Percentiles rank a stretch among this genome's conserved stretches.
Conservation (phyloP, 2,113 vertebrate species). For the Heterotilapia buettikoferi region DNA sequence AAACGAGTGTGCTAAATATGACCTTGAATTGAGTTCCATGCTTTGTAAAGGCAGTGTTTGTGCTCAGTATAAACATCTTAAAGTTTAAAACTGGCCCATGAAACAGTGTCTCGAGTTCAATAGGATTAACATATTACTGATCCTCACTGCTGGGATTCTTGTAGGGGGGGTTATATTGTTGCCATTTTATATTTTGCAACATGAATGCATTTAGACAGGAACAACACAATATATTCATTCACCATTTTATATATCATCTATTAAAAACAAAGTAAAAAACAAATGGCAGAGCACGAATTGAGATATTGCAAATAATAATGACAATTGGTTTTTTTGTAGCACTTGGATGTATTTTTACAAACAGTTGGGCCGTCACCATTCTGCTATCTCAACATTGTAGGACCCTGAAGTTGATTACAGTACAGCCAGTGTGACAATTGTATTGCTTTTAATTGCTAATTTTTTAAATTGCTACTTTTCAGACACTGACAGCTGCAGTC, state of each 20-base stretch:
- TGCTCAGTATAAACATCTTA: background rate
- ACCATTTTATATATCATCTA: background rate
- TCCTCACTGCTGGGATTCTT: background rate
- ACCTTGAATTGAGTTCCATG: slow-evolving; percentile 4
- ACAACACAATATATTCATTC: background rate
- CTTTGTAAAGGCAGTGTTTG: slow-evolving; percentile 2
- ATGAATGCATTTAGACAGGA: background rate
- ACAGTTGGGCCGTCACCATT: rapidly evolving
- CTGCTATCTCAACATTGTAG: background rate
- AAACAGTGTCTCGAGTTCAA: background rate
- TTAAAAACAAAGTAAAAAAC: background rate
- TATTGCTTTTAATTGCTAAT: background rate
- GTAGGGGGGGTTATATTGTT: background rate
- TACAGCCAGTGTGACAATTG: background rate
- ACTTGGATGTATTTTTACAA: background rate
- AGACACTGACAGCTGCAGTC: background rate
- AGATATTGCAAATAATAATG: background rate
- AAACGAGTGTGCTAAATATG: background rate
- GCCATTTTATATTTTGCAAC: background rate
- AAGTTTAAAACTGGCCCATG: background rate
- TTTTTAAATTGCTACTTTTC: background rate
- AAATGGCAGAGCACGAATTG: background rate
- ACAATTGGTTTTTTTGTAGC: rapidly evolving
- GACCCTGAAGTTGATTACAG: background rate
- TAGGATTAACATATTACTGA: background rate